Conservation (phyloP, 1,140 invertebrate genomes). For the Xylocopa sonorina region DNA sequence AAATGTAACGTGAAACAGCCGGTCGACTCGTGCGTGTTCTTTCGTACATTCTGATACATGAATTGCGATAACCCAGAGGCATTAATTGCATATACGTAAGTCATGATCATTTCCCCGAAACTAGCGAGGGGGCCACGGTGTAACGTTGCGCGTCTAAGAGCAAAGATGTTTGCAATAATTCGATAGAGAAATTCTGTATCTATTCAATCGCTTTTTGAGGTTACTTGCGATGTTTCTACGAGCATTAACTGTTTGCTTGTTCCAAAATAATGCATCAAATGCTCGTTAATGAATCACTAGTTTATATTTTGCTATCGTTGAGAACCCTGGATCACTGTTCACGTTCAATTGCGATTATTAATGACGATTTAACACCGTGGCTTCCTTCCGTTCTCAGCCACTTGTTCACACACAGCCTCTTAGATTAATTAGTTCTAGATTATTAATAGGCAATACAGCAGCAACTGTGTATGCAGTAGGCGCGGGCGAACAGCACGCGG, state of each 20-base stretch:
- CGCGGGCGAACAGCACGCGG: conserved; percentile 14
- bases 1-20: neutral
- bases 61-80: conserved; percentile 40
- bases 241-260: too few species aligned
- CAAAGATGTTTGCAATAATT: too few species aligned
- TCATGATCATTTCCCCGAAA: conserved; percentile 58
- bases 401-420: conserved; percentile 52
- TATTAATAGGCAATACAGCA: conserved; percentile 47
- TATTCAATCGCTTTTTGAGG: too few species aligned
- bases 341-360: too few species aligned
- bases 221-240: too few species aligned
- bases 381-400: conserved; percentile 36
- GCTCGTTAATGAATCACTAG: too few species aligned
- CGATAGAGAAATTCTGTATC: too few species aligned
- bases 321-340: too few species aligned
- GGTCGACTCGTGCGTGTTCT: conserved; percentile 40
- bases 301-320: too few species aligned
- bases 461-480: conserved; percentile 32
- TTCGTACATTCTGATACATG: conserved; percentile 47
- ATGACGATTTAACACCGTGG: conserved; percentile 22
- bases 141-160: neutral
- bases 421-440: conserved; percentile 66
- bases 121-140: conserved; percentile 11
- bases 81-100: conserved; percentile 51
- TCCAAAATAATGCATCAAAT: too few species aligned